Percentiles rank a stretch among this genome's conserved stretches.
These are phyloP conservation scores for Sinosuthora webbiana DNA, from an alignment of 2,113 vertebrate genomes.

Conservation along the genomic window DNA sequence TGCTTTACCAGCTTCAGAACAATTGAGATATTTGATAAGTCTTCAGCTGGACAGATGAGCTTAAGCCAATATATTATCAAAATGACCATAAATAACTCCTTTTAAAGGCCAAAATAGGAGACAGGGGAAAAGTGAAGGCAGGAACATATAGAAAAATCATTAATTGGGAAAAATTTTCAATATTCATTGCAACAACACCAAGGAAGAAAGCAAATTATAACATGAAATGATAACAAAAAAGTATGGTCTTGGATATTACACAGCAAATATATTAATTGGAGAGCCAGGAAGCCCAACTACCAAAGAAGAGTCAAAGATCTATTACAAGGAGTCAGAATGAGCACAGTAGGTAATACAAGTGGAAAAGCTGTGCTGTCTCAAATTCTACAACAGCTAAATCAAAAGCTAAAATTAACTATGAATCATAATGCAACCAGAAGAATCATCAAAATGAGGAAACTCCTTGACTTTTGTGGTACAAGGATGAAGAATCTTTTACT, in stretches of 20 bases:
- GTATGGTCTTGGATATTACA: background rate
- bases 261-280: background rate
- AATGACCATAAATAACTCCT: background rate
- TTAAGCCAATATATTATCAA: background rate
- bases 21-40: background rate
- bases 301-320: background rate
- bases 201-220: background rate
- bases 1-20: background rate
- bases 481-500: background rate
- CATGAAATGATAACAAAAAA: background rate
- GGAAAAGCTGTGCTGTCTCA: background rate
- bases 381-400: background rate
- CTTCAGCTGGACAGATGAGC: background rate
- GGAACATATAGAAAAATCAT: background rate
- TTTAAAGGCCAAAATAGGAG: background rate
- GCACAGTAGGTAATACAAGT: background rate
- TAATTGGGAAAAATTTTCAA: background rate
- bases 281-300: background rate
- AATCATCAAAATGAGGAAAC: background rate
- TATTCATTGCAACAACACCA: background rate
- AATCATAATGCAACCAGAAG: background rate
- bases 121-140: rapidly evolving
- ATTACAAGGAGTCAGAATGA: background rate
- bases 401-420: background rate
- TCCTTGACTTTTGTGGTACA: background rate